Evolutionary conservation across 2,797 vertebrate genomes (phyloP), one percentile per base, ranked within the genome.

Genomic region (Prunella strophiata): DNA sequence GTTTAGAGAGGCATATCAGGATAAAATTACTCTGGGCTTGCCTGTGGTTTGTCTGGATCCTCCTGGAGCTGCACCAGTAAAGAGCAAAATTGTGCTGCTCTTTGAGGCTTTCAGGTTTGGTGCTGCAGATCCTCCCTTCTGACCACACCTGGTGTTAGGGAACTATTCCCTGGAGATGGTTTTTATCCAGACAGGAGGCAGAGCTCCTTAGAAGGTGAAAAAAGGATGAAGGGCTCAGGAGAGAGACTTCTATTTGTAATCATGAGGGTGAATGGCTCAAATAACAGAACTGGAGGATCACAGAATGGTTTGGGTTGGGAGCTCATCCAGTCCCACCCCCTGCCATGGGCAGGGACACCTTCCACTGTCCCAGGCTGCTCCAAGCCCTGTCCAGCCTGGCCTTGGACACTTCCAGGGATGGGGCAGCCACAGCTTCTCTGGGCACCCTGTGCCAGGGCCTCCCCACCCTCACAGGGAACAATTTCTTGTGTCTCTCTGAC

Each of bases 1-100:
- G 85, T 88, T 93, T 96, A 95, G 89, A 93, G 63, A 94, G 94
- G 93, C 94, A 94, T 88, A 94, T 79, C 95, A 93, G 85, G 93
- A 93, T 90, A 84, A 95, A 95, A 95, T 96, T 91, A 61, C 76
- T 82, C 85, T 71, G 43, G 15, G 8, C 66, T 88, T 95, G 55
- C 79, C 58, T 0, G 0, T 73, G 73, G 80, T 94, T 94, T 94
- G 48, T 87, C 76, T 94, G 85, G 82, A 59, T 94, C 61, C 34
- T 95, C 85, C 76, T 84, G 91, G 94, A 94, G 74, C 63, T 93
- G 79, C 82, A 96, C 59, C 92, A 93, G 70, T 76, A 91, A 85
- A 79, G 80, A 63, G 52, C 30, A 47, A 73, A 93, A 94, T 40
- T 79, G 94, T 30, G 67, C 87, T 94, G 87, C 87, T 88, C 34